Percentiles rank a stretch among this genome's conserved stretches.
phyloP scores from a whole-genome alignment of 2,797 vertebrate species.

The Schizopygopsis pylzovi region DNA sequence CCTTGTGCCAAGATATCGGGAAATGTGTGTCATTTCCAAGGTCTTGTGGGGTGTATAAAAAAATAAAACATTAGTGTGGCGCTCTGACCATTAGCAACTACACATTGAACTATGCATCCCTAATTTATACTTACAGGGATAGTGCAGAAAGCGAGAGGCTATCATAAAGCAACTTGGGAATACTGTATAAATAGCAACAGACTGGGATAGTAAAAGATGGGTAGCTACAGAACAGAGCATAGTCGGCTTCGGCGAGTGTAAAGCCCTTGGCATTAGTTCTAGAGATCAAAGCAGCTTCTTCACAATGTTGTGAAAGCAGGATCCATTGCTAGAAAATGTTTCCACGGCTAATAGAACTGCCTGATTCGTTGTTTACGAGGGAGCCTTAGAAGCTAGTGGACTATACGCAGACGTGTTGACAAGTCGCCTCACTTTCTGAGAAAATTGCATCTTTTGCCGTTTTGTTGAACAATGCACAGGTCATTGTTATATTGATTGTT shows the following conservation, averaged over 20 bases:
- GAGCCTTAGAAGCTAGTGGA: constrained; percentile 44
- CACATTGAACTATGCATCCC: constrained; percentile 35
- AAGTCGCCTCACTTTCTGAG: constrained; percentile 35
- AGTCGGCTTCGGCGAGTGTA: neutral
- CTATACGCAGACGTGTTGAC: constrained; percentile 47
- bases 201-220: neutral
- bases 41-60: constrained; percentile 55
- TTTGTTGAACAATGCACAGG: constrained; percentile 39
- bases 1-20: constrained; percentile 56
- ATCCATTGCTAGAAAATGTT: constrained; percentile 45
- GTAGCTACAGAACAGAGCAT: constrained; percentile 36
- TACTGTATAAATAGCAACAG: constrained; percentile 35
- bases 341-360: constrained; percentile 53
- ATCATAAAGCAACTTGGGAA: constrained; percentile 16
- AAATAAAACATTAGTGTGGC: constrained; percentile 44
- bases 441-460: constrained; percentile 42
- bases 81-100: neutral
- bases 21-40: constrained; percentile 62
- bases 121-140: constrained; percentile 24
- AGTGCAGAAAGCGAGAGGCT: constrained; percentile 11
- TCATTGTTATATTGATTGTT: constrained; percentile 57
- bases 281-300: constrained; percentile 51
- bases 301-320: constrained; percentile 41
- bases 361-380: constrained; percentile 46
- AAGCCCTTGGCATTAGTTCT: constrained; percentile 40